Conservation (phyloP, 1,140 invertebrate genomes). For the Drosophila kanapiae region DNA sequence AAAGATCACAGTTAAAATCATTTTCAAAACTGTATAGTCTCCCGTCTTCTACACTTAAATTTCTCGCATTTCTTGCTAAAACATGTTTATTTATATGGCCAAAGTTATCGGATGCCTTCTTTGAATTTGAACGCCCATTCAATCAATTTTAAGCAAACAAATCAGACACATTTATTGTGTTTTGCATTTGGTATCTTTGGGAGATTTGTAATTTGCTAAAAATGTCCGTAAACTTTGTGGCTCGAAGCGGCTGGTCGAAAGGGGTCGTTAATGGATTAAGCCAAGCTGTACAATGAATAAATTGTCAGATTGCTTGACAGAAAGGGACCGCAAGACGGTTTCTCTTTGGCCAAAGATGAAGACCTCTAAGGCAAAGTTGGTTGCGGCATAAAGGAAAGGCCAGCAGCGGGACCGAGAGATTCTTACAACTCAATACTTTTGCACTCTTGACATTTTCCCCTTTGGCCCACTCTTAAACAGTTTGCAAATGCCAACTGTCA, state of each 20-base stretch:
- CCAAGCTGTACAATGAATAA: conserved; percentile 67
- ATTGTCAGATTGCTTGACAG: conserved; percentile 65
- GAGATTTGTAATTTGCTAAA: conserved; percentile 40
- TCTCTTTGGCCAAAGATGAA: conserved; percentile 12
- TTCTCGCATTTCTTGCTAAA: neutral
- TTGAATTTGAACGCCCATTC: conserved; percentile 4
- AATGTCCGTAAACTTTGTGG: conserved; percentile 34
- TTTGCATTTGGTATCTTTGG: neutral
- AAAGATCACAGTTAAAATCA: too few relatives aligned
- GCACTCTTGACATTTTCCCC: conserved; percentile 65
- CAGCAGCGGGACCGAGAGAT: neutral
- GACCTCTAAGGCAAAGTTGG: conserved; percentile 6
- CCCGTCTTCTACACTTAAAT: neutral
- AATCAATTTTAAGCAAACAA: conserved; percentile 36
- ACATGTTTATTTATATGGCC: neutral
- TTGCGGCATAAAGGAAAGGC: neutral
- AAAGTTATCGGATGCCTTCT: neutral
- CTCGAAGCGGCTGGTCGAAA: neutral
- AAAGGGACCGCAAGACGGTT: conserved; percentile 28
- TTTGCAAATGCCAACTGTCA: conserved; percentile 77
- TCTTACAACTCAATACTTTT: conserved; percentile 75
- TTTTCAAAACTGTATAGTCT: too few relatives aligned
- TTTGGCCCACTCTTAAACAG: conserved; percentile 54
- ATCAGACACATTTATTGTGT: conserved; percentile 16
- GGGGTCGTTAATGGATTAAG: conserved; percentile 77